A percentile compares a stretch with the other conserved stretches of the same genome.
Evolutionary conservation across 92 coral and sea anemone species (phyloP).

Genomic region (Porites rus): DNA sequence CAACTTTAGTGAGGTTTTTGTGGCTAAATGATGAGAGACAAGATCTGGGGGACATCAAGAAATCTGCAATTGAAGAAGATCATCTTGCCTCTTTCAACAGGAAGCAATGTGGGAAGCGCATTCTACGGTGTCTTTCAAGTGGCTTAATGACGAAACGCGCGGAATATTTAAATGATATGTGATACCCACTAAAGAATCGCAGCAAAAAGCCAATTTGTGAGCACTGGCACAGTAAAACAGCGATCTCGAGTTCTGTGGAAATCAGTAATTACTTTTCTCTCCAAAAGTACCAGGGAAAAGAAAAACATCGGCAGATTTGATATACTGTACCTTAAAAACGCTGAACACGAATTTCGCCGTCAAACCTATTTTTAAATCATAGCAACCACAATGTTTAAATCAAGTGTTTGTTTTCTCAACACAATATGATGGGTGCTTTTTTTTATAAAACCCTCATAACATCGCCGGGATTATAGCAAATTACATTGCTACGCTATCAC

Average conservation of each 20-base stretch:
- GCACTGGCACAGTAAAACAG: neutral
- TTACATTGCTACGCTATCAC: slow-evolving; percentile 10
- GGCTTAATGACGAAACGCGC: neutral
- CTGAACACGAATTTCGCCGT: no score
- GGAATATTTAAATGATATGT: neutral
- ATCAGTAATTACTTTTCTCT: no score
- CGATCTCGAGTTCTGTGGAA: neutral
- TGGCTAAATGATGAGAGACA: no score
- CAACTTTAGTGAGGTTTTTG: neutral
- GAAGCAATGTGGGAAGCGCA: slow-evolving; percentile 13
- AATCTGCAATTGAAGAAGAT: neutral
- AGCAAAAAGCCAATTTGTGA: neutral
- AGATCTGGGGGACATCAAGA: slow-evolving; percentile 28
- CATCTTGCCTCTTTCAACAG: slow-evolving; percentile 28
- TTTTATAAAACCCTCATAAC: slow-evolving; percentile 2
- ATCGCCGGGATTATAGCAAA: neutral
- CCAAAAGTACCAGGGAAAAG: no score
- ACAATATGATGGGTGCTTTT: neutral
- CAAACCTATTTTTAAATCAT: slow-evolving; percentile 1
- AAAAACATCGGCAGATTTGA: no score
- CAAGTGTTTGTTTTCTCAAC: slow-evolving; percentile 21
- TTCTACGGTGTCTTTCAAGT: slow-evolving; percentile 13
- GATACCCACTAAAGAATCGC: neutral
- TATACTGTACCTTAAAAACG: neutral
- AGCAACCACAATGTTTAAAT: neutral